Evolutionary conservation across 1,140 invertebrate species (phyloP), one percentile per base, ranked within the genome.

Genomic region (Holotrichia oblita): DNA sequence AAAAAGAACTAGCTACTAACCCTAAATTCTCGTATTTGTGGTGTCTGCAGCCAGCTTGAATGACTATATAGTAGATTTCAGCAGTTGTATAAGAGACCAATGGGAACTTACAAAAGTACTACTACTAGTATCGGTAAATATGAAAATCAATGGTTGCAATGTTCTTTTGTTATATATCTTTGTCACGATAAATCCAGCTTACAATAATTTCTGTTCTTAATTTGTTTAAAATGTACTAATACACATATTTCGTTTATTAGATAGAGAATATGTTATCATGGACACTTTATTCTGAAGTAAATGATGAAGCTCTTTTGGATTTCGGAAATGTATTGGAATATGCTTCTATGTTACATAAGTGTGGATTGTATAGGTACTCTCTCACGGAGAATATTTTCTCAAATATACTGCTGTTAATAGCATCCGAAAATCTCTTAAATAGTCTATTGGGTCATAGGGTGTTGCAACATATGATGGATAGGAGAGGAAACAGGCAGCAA

Each of bases 391-490:
- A 87, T 22, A 79, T 91, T 9, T 83, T 91, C 42, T 83, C 86
- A 9, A 79, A 88, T 20, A 76, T 91, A 0, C 83, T 90, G 77
- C 81, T 85, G 22, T 87, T 91, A 85, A 87, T 91, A 61, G 81
- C 83, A 6, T 89, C 89, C 0, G 73, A 83, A 17, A 88, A 87
- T 78, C 79, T 84, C 73, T 80, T 89, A 14, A 85, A 88, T 12
- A 90, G 87, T 78, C 81, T 91, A 0, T 81, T 91, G 9, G 90
- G 90, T 6, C 89, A 89, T 78, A 84, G 90, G 20, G 86, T 91
- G 3, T 79, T 91, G 3, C 88, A 91, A 27, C 85, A 88, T 81
- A 83, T 92, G 59, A 83, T 91, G 2, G 91, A 92, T 80, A 83
- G 90, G 75, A 85, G 87, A 12, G 79, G 85, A 0, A 91, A 92